Evolutionary conservation across 2,113 vertebrate species (phyloP).

Genomic region (Uria aalge): DNA sequence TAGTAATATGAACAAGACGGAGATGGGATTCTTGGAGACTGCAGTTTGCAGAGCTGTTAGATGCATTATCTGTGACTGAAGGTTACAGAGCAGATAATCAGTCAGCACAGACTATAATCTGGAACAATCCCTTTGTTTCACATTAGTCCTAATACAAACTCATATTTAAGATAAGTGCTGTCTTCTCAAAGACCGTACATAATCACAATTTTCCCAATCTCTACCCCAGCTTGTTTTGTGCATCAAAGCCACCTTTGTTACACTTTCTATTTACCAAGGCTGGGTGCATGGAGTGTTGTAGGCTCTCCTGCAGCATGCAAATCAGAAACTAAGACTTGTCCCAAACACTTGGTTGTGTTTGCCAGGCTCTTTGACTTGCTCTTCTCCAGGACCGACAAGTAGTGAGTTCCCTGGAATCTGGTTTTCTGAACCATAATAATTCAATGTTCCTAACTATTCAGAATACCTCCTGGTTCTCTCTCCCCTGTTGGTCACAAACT

Average conservation of each 20-base stretch:
- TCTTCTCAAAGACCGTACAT: background rate
- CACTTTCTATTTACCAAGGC: background rate
- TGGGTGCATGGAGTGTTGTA: background rate
- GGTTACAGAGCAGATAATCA: slow-evolving; percentile 1
- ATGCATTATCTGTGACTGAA: background rate
- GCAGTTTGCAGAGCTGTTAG: background rate
- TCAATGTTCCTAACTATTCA: background rate
- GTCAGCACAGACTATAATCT: background rate
- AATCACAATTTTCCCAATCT: background rate
- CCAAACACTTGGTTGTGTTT: background rate
- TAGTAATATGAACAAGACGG: background rate
- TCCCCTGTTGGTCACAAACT: background rate
- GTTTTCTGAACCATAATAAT: background rate
- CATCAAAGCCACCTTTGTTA: background rate
- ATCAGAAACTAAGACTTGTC: background rate
- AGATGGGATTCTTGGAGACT: background rate
- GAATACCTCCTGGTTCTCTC: background rate
- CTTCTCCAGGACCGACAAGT: background rate
- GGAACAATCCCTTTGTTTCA: slow-evolving; percentile 26
- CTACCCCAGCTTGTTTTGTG: background rate
- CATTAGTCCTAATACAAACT: background rate
- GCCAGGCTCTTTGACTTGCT: background rate
- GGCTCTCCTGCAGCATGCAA: background rate
- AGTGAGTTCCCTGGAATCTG: background rate
- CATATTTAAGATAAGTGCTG: background rate